Conservation (phyloP, 2,113 vertebrate species). For the Gobio gobio region DNA sequence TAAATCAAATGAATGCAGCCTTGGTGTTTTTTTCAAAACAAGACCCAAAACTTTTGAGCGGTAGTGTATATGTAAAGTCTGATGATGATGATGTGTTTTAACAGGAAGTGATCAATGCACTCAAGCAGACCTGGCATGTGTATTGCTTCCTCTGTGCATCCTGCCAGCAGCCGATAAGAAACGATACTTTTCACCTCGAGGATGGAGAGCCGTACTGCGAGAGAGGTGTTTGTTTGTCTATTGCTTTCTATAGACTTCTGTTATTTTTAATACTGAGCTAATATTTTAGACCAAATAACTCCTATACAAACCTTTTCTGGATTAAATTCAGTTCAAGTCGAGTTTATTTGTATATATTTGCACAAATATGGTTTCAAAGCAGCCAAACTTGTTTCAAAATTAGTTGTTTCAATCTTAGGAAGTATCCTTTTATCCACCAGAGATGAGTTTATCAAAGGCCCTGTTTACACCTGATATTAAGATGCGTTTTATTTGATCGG, state of each 20-base stretch:
- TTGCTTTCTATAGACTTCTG: background rate
- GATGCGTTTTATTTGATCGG: too few relatives aligned
- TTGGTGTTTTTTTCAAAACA: background rate
- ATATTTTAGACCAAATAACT: background rate
- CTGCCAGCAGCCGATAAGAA: conserved; percentile 93
- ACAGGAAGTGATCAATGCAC: conserved; percentile 96
- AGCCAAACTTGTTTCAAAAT: too few relatives aligned
- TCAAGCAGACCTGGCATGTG: conserved; percentile 98
- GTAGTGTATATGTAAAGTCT: background rate
- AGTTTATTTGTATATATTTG: background rate
- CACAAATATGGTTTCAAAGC: background rate
- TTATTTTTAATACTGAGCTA: background rate
- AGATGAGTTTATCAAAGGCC: too few relatives aligned
- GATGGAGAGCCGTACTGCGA: conserved; percentile 97
- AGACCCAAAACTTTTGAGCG: background rate
- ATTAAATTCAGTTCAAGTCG: too few relatives aligned
- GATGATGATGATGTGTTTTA: conserved; percentile 31
- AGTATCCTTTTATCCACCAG: too few relatives aligned
- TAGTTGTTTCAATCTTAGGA: too few relatives aligned
- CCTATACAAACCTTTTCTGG: background rate
- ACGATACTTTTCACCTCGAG: conserved; percentile 95
- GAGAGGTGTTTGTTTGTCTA: conserved; percentile 75
- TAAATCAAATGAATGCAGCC: background rate
- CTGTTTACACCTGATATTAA: too few relatives aligned
- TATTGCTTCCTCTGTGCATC: conserved; percentile 92